Evolutionary conservation across 2,888 invertebrate genomes (phyloP), one percentile per base, ranked within the genome.

Genomic region (Sarcophaga carnaria): DNA sequence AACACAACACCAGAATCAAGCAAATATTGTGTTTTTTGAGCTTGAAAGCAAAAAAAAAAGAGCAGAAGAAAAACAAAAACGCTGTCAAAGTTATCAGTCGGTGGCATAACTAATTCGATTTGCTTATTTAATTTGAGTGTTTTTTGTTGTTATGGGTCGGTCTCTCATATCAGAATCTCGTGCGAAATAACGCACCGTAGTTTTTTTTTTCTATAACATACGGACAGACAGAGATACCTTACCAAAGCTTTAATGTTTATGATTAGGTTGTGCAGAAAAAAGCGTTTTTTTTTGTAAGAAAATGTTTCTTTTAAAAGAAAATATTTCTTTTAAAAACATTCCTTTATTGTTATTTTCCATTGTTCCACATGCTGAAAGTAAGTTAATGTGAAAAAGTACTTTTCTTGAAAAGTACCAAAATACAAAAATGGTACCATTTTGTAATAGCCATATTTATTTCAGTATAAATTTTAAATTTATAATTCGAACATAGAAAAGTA

Each of bases 161-260:
- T 71, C 37, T 37, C 62, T 76, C 76, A 69, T 76, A 85, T 85
- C 74, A 85, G 72, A 85, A 81, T 85, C 81, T 81, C 20, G 59
- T 82, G 81, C 69, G 70, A 84, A 83, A 84, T 76, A 75, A 14
- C 69, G 60, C 70, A 70, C 63, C 63, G 45, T 62, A 6, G 0
- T 27, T 6, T 37, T 6, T 6, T 37, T 27, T 80, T 79, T 83
- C 47, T 20, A 47, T 47, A 60, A 47, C 37, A 54, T 63, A 62
- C 45, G 66, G 0, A 22, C 20, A 20, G 8, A 75, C 17, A 37
- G 17, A 77, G 70, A 83, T 77, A 83, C 82, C 82, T 83, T 45
- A 47, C 49, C 54, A 75, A 81, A 70, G 69, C 49, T 81, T 75
- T 67, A 62, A 81, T 81, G 80, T 49, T 69, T 20, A 22, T 37